Evolutionary conservation across 2,888 invertebrate genomes (phyloP), one percentile per base, ranked within the genome.

Genomic region (Nemoura dubitans): DNA sequence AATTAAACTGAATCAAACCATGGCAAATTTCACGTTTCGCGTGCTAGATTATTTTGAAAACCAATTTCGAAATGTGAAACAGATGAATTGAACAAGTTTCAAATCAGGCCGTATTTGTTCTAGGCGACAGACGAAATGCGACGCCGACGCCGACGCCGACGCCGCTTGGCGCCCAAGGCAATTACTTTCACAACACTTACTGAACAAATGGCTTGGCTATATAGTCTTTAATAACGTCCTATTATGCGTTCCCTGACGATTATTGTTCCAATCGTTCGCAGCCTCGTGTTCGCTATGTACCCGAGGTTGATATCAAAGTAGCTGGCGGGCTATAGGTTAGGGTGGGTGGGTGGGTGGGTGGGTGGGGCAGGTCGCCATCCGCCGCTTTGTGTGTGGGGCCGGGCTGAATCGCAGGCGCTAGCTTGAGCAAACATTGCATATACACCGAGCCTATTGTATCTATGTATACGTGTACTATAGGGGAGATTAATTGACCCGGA

Each of bases 401-500:
- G 21, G 43, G 27, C 43, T 84, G 29, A 42, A 28, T n/a, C 81
- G 28, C 81, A 29, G 28, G 81, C 28, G 29, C 28, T 76, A 29
- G 81, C 81, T 28, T 76, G 76, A 76, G 76, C 59, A 26, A 84
- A 84, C 76, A 81, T 30, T n/a, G n/a, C 81, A 81, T 43, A 81
- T 43, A 26, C 82, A 59, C 76, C 30, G 76, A 76, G 28, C 59
- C 84, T 84, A 84, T 84, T 84, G 84, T 84, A 84, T 84, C 84
- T 59, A 84, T 59, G 16, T n/a, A 14, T 30, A 76, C 27, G 16
- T n/a, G 59, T 30, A 76, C 27, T 76, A 14, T 21, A 28, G 84
- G 84, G 84, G 84, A 84, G 43, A 84, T 84, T 84, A 84, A 84
- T 84, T 84, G 84, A 84, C 76, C 76, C 84, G 43, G 29, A 84